Evolutionary conservation across 37 sponge, comb jelly and placozoan genomes (phyloP).

Genomic region (Beroe forskalii): DNA sequence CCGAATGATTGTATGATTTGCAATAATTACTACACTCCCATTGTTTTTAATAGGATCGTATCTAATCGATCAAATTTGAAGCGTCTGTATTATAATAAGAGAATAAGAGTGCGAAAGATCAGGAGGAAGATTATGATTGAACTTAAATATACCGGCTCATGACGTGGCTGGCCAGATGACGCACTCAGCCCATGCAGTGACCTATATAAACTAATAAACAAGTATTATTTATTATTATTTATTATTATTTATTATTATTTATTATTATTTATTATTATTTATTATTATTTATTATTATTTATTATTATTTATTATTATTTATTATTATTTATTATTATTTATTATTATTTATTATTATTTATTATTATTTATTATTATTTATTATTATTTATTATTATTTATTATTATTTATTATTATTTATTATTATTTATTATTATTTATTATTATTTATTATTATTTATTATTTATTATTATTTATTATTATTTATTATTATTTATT

Average conservation of each 20-base stretch:
- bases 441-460: neutral
- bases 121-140: too few relatives aligned
- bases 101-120: too few relatives aligned
- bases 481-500: neutral
- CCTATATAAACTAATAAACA: too few relatives aligned
- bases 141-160: too few relatives aligned
- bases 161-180: too few relatives aligned
- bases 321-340: neutral
- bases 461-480: neutral
- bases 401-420: neutral
- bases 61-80: too few relatives aligned
- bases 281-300: neutral
- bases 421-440: neutral
- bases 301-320: neutral
- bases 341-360: neutral
- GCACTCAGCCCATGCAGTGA: too few relatives aligned
- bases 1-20: neutral
- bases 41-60: too few relatives aligned
- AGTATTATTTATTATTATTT: neutral
- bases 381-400: neutral
- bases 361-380: neutral
- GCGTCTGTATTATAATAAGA: too few relatives aligned
- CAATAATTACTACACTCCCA: neutral
- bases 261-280: conserved; percentile 3
- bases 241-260: neutral